Conservation (phyloP, 2,888 invertebrate genomes). For the Ischnura elegans region DNA sequence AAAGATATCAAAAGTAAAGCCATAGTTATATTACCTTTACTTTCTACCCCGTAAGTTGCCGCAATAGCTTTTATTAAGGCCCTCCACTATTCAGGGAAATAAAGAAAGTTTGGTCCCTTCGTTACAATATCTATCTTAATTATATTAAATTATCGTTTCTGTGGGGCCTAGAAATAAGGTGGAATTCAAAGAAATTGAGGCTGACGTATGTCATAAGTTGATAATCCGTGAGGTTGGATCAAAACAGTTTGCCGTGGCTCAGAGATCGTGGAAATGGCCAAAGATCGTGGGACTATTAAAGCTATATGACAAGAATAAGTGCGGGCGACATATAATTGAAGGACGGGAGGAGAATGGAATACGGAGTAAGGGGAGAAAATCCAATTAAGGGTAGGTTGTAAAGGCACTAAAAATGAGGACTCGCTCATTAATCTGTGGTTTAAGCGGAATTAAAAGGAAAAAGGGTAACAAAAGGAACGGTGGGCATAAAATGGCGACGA, state of each 20-base stretch:
- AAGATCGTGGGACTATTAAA: background rate
- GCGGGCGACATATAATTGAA: too few relatives aligned
- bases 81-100: too few relatives aligned
- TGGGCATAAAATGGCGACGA: background rate
- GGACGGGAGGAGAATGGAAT: background rate
- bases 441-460: background rate
- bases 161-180: too few relatives aligned
- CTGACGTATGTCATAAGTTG: background rate
- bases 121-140: too few relatives aligned
- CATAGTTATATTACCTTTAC: too few relatives aligned
- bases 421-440: slow-evolving; percentile 31
- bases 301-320: too few relatives aligned
- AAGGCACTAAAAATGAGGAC: background rate
- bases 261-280: background rate
- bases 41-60: too few relatives aligned
- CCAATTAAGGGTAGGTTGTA: background rate
- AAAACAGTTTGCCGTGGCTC: background rate
- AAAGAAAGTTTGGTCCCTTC: too few relatives aligned
- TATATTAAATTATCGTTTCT: too few relatives aligned
- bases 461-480: background rate
- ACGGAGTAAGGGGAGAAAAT: background rate
- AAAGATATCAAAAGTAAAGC: too few relatives aligned
- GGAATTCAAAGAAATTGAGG: too few relatives aligned
- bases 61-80: too few relatives aligned
- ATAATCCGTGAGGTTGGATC: background rate